phyloP scores from a whole-genome alignment of 1,140 invertebrate genomes.

The Chrysopa pallens region DNA sequence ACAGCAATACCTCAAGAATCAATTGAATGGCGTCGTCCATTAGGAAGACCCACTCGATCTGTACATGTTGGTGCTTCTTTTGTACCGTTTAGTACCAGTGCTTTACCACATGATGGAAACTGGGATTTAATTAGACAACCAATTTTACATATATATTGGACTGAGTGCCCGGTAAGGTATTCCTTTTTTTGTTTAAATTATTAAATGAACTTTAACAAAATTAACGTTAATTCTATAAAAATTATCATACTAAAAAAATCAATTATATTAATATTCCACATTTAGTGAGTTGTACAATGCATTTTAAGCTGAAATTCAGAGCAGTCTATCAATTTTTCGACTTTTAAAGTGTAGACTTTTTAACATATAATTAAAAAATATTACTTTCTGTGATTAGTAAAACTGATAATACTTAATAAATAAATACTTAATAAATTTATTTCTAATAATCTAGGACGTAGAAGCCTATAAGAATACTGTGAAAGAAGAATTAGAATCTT shows the following conservation, averaged over 20 bases:
- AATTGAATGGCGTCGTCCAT: conserved; percentile 78
- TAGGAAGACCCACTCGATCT: conserved; percentile 57
- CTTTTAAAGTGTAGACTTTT: too few species aligned
- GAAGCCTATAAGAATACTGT: conserved; percentile 74
- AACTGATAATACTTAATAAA: too few species aligned
- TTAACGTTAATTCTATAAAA: too few species aligned
- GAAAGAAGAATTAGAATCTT: conserved; percentile 73
- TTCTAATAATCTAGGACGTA: conserved; percentile 49
- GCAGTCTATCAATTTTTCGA: too few species aligned
- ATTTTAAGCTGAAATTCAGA: too few species aligned
- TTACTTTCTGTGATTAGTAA: too few species aligned
- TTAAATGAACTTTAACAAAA: too few species aligned
- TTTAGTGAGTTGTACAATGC: too few species aligned
- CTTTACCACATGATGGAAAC: conserved; percentile 44
- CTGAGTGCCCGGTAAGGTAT: conserved; percentile 67
- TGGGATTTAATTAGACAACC: conserved; percentile 67
- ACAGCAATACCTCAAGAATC: conserved; percentile 68
- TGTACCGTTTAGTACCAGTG: conserved; percentile 55
- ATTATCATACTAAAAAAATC: too few species aligned
- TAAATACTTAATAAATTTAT: conserved; percentile 9
- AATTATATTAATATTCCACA: too few species aligned
- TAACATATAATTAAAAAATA: not conserved
- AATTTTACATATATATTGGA: conserved; percentile 90
- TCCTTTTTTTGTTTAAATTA: not conserved
- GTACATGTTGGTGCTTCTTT: conserved; percentile 75